Conservation (phyloP, 2,797 vertebrate genomes). For the Psittacula echo region DNA sequence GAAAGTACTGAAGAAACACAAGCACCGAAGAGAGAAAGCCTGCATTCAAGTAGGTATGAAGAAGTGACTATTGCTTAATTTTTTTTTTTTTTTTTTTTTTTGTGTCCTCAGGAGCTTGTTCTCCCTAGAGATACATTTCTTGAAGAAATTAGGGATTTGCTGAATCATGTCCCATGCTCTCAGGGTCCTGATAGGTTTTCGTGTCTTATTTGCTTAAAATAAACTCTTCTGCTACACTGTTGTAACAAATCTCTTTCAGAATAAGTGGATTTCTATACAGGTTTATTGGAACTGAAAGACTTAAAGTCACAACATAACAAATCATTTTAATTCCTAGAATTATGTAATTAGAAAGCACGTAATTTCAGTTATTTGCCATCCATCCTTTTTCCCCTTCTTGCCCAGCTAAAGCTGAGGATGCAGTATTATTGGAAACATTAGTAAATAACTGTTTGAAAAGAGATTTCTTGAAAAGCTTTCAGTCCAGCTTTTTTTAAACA, state of each 20-base stretch:
- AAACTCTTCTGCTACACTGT: neutral
- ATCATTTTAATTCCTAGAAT: neutral
- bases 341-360: constrained; percentile 40
- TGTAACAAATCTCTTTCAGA: neutral
- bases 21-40: neutral
- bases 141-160: neutral
- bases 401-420: neutral
- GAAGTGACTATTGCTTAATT: neutral
- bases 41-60: neutral
- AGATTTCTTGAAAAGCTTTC: neutral
- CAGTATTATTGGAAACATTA: neutral
- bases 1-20: neutral
- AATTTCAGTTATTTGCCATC: neutral
- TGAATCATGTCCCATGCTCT: neutral
- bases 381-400: neutral
- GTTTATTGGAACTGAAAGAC: constrained; percentile 18
- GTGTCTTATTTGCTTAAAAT: constrained; percentile 11
- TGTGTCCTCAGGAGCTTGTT: neutral
- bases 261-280: neutral
- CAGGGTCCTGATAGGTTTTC: neutral
- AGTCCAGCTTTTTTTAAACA: neutral
- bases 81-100: neutral
- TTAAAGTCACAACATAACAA: constrained; percentile 6
- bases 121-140: neutral
- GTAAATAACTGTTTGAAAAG: constrained; percentile 1